Percentiles rank a stretch among this genome's conserved stretches.
These are phyloP conservation scores for Polia nebulosa DNA, from an alignment of 2,888 invertebrate species.

Conservation along the genomic window DNA sequence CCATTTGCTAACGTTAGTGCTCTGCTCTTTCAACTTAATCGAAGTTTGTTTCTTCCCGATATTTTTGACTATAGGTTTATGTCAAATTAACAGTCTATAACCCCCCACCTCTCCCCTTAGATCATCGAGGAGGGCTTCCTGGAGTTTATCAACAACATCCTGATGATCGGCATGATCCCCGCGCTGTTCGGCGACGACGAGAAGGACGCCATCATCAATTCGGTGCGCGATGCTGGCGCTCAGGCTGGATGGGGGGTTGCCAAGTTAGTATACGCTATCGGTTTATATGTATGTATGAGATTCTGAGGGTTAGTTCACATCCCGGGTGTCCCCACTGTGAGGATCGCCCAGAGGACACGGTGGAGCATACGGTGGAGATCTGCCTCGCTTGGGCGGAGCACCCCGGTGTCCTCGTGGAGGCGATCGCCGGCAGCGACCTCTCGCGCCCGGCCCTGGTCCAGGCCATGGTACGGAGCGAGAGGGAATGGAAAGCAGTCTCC, in stretches of 20 bases:
- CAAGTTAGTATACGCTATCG: constrained; percentile 87
- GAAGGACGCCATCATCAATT: constrained; percentile 94
- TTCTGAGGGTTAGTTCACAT: not conserved
- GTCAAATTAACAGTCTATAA: not conserved
- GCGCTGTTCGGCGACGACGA: constrained; percentile 97
- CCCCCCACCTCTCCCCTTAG: constrained; percentile 69
- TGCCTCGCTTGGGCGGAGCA: not conserved
- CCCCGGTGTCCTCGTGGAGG: too few relatives aligned
- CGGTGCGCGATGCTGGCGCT: constrained; percentile 93
- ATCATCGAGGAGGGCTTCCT: constrained; percentile 96
- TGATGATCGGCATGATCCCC: constrained; percentile 97
- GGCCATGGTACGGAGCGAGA: too few relatives aligned
- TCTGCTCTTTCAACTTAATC: not conserved
- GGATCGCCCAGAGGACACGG: not conserved
- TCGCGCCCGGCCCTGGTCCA: too few relatives aligned
- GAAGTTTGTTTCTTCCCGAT: not conserved
- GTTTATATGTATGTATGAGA: too few relatives aligned
- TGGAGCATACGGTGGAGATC: not conserved
- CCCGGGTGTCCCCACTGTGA: not conserved
- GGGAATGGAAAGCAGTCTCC: too few relatives aligned
- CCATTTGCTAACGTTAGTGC: too few relatives aligned
- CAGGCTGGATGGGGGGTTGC: constrained; percentile 94
- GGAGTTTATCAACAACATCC: constrained; percentile 97
- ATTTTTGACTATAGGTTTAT: not conserved
- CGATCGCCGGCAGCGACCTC: too few relatives aligned